Evolutionary conservation across 2,888 invertebrate genomes (phyloP).

Genomic region (Formica aserva): DNA sequence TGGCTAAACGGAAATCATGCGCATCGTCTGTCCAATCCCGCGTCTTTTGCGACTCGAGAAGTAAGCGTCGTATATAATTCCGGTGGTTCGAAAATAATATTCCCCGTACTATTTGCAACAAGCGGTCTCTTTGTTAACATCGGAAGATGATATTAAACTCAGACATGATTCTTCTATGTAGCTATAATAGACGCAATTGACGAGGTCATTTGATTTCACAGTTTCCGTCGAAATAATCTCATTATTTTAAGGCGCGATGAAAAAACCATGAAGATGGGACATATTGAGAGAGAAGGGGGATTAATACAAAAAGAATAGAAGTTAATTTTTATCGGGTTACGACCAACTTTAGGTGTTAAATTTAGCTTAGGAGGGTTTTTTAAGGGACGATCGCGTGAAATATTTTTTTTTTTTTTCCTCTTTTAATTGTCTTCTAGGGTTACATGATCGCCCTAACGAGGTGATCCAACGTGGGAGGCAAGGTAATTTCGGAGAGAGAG

Average conservation of each 20-base stretch:
- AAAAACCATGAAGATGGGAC: neutral
- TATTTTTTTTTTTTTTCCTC: neutral
- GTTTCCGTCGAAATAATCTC: neutral
- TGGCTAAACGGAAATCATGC: slow-evolving; percentile 30
- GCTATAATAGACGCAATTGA: neutral
- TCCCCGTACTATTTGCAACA: neutral
- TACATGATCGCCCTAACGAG: slow-evolving; percentile 71
- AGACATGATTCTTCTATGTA: neutral
- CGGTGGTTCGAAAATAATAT: neutral
- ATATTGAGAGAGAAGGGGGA: slow-evolving; percentile 29
- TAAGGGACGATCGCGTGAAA: neutral
- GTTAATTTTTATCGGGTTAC: neutral
- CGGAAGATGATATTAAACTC: neutral
- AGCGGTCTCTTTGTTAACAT: neutral
- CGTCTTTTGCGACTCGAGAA: neutral
- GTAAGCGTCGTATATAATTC: neutral
- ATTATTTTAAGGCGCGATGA: neutral
- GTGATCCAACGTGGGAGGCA: slow-evolving; percentile 84
- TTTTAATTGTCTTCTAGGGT: slow-evolving; percentile 39
- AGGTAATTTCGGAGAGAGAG: slow-evolving; percentile 85
- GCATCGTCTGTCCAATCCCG: neutral
- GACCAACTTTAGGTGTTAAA: neutral
- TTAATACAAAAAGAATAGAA: neutral
- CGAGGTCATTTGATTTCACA: neutral
- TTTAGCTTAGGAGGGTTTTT: slow-evolving; percentile 19